A percentile compares a stretch with the other conserved stretches of the same genome.
These are phyloP conservation scores for Coryphaenoides rupestris DNA, from an alignment of 2,113 vertebrate genomes.

Conservation along the genomic window DNA sequence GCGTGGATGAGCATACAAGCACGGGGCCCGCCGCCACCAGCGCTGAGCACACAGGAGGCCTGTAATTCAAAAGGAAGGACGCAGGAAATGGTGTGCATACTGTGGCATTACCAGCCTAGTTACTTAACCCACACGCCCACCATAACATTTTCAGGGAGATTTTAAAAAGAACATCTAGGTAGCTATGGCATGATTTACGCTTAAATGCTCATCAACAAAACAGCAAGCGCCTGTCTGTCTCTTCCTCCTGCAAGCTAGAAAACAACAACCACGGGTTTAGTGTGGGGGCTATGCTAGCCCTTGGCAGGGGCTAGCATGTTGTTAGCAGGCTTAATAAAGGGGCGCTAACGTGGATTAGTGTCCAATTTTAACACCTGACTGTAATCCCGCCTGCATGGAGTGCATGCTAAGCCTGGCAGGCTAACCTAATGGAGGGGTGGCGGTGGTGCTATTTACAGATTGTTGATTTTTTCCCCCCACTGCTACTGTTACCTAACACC, in stretches of 20 bases:
- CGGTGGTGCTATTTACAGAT: slow-evolving; percentile 32
- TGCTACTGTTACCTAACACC: slow-evolving; percentile 51
- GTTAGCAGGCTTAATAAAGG: slow-evolving; percentile 59
- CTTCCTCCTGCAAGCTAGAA: too few species aligned
- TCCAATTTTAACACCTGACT: slow-evolving; percentile 75
- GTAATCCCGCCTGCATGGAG: slow-evolving; percentile 69
- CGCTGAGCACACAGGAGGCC: slow-evolving; percentile 6
- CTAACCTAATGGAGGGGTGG: slow-evolving; percentile 51
- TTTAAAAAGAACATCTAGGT: background rate
- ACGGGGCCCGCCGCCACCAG: slow-evolving; percentile 1
- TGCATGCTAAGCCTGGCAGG: slow-evolving; percentile 59
- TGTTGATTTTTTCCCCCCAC: slow-evolving; percentile 7
- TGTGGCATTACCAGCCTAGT: background rate
- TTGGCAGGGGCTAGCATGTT: slow-evolving; percentile 33
- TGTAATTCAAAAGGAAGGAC: slow-evolving; percentile 14
- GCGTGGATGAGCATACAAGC: background rate
- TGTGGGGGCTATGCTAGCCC: slow-evolving; percentile 26
- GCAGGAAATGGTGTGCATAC: background rate
- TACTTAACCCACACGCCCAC: too few species aligned
- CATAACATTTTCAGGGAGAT: too few species aligned
- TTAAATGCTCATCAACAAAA: background rate
- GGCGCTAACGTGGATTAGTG: slow-evolving; percentile 67
- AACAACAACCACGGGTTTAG: too few species aligned
- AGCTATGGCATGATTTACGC: background rate
- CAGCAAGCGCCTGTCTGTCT: too few species aligned